A percentile compares a stretch with the other conserved stretches of the same genome.
Conservation (phyloP, 2,888 invertebrate genomes). For the Rhagophthalmus giganteus region DNA sequence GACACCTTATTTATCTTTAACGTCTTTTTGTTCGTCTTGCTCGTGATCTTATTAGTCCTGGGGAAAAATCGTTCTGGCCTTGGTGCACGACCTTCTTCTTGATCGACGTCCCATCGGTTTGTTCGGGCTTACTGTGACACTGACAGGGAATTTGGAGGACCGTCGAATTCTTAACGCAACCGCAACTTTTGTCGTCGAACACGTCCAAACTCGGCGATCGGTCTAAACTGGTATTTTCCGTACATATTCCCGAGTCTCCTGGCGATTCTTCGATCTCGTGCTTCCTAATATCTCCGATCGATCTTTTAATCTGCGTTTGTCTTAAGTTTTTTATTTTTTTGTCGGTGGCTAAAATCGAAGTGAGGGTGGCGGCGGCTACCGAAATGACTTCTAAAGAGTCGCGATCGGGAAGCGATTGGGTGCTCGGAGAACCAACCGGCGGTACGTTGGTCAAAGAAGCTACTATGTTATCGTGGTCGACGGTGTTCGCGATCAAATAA, state of each 20-base stretch:
- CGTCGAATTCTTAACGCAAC: conserved; percentile 27
- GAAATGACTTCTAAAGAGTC: conserved; percentile 63
- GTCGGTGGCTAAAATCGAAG: conserved; percentile 61
- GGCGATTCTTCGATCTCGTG: conserved; percentile 47
- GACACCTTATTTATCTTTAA: conserved; percentile 22
- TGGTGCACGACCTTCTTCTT: conserved; percentile 15
- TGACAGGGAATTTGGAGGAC: conserved; percentile 26
- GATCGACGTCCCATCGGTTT: not conserved
- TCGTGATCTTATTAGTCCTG: conserved; percentile 38
- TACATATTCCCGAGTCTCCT: conserved; percentile 71
- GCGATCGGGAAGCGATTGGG: conserved; percentile 57
- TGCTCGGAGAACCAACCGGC: conserved; percentile 38
- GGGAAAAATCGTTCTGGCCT: conserved; percentile 37
- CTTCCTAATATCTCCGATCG: conserved; percentile 9
- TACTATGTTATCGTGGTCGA: conserved; percentile 62
- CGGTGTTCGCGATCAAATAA: conserved; percentile 65
- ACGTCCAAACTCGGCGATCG: conserved; percentile 65
- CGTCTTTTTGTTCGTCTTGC: conserved; percentile 33
- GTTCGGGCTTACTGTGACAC: conserved; percentile 20
- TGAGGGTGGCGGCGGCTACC: conserved; percentile 66
- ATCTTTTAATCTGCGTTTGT: conserved; percentile 11
- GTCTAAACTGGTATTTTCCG: conserved; percentile 72
- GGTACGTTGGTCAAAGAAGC: conserved; percentile 60
- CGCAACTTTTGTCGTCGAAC: conserved; percentile 29
- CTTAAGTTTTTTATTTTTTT: conserved; percentile 52